Conservation (phyloP, 2,888 invertebrate genomes). For the Caradrina kadenii region DNA sequence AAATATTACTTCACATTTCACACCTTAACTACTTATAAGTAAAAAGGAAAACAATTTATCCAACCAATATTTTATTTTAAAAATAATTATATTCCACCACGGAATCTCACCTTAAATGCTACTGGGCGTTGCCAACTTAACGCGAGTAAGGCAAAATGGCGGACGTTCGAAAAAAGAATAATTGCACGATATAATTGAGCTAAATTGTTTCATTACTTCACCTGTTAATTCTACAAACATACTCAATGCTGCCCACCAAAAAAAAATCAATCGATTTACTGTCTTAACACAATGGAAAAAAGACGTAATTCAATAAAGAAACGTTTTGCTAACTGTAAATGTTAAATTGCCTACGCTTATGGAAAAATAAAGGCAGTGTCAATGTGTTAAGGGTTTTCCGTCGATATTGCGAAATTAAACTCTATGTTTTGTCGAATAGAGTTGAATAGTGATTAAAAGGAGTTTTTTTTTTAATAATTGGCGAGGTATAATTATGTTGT, state of each 20-base stretch:
- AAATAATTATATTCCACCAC: conserved; percentile 44
- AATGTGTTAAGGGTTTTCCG: conserved; percentile 63
- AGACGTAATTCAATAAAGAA: conserved; percentile 22
- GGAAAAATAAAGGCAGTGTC: conserved; percentile 61
- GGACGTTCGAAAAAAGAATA: conserved; percentile 74
- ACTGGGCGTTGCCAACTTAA: conserved; percentile 77
- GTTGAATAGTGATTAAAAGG: conserved; percentile 33
- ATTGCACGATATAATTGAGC: conserved; percentile 79
- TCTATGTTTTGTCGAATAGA: conserved; percentile 24
- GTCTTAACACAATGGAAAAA: conserved; percentile 39
- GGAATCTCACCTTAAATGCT: conserved; percentile 60
- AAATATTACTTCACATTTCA: conserved; percentile 47
- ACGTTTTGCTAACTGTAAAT: conserved; percentile 24
- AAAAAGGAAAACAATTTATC: conserved; percentile 36
- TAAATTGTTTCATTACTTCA: conserved; percentile 85
- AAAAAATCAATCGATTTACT: conserved; percentile 43
- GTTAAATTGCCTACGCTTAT: conserved; percentile 36
- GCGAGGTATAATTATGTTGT: conserved; percentile 62
- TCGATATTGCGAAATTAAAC: conserved; percentile 47
- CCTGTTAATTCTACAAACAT: conserved; percentile 69
- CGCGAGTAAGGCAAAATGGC: conserved; percentile 77
- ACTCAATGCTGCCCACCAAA: conserved; percentile 23
- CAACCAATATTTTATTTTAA: conserved; percentile 42
- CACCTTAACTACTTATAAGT: conserved; percentile 34
- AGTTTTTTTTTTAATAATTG: conserved; percentile 39